Conservation (phyloP, 2,888 invertebrate species). For the Andrena trimmerana region DNA sequence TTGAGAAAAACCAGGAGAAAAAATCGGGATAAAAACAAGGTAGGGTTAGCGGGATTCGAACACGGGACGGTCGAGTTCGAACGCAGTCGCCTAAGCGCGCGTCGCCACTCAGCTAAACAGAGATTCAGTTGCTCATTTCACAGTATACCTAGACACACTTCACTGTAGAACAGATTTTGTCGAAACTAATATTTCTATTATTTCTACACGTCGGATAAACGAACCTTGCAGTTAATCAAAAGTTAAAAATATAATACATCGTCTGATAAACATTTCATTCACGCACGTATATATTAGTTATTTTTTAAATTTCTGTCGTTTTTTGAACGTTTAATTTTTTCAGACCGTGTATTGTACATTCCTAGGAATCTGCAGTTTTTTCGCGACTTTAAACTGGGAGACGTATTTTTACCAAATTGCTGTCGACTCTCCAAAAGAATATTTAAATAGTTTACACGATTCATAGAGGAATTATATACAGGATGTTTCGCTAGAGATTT, state of each 20-base stretch:
- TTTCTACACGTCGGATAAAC: background rate
- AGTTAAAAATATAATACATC: too few relatives aligned
- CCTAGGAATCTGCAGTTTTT: background rate
- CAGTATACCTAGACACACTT: background rate
- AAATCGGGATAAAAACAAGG: background rate
- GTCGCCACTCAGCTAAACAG: conserved; percentile 2
- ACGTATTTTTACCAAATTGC: background rate
- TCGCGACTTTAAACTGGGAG: background rate
- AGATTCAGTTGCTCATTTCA: rapidly evolving
- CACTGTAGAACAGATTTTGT: background rate
- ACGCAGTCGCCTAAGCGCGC: conserved; percentile 30
- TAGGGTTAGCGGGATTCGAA: conserved; percentile 43
- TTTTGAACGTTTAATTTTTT: background rate
- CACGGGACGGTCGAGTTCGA: background rate
- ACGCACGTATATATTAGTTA: too few relatives aligned
- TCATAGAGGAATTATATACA: too few relatives aligned
- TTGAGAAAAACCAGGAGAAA: background rate
- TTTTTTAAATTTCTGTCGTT: too few relatives aligned
- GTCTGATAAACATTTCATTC: too few relatives aligned
- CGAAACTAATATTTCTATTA: background rate
- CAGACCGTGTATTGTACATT: background rate
- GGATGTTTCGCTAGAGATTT: too few relatives aligned
- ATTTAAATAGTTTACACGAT: background rate
- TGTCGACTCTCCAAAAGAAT: background rate
- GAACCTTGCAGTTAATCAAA: background rate